Base-by-base conservation (phyloP, 2,888 invertebrate species). In the Apomyelois bistriatella region DNA sequence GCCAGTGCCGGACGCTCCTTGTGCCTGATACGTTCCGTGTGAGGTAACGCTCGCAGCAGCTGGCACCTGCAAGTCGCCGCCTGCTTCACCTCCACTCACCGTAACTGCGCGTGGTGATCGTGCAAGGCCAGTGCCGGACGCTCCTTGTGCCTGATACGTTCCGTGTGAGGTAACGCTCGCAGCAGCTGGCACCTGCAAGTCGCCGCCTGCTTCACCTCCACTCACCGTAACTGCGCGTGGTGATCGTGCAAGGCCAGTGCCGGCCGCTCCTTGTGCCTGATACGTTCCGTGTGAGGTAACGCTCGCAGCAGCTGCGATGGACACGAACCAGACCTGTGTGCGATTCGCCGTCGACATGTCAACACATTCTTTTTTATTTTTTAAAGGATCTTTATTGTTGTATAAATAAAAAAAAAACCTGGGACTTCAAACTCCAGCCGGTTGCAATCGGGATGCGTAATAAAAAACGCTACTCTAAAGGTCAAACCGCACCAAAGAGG, bases 241-340 rank as follows among this genome's bases (percentile, higher is more conserved):
- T 66, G 67, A 10, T 72, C 73, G 58, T 68, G 74, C 59, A 62
- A 59, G 37, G 67, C 65, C 37, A 66, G 65, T 46, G 70, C 59
- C 51, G 72, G 68, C 6, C 82, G 64, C 49, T 83, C 81, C 72
- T 74, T 78, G 72, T 72, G 76, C 1, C 76, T 62, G 53, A 61
- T 51, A 8, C 67, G 65, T 52, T 85, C 72, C 37, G 55, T 32
- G 67, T 86, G 79, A 53, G 94, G 93, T 79, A 93, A 91, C 71
- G 93, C 91, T 79, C 96, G 95, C 73, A 96, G 93, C 82, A 97
- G 92, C 84, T 96, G 97, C 86, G 96, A 96, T 65, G 97, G 97
- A 82, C 96, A 97, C 67, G 97, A 97, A 58, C 97, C 97, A 70
- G 97, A 97, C 92, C 98, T 95, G 88, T 56, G 59, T 62, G 57